phyloP scores from a whole-genome alignment of 2,113 vertebrate species.

The Menura novaehollandiae region DNA sequence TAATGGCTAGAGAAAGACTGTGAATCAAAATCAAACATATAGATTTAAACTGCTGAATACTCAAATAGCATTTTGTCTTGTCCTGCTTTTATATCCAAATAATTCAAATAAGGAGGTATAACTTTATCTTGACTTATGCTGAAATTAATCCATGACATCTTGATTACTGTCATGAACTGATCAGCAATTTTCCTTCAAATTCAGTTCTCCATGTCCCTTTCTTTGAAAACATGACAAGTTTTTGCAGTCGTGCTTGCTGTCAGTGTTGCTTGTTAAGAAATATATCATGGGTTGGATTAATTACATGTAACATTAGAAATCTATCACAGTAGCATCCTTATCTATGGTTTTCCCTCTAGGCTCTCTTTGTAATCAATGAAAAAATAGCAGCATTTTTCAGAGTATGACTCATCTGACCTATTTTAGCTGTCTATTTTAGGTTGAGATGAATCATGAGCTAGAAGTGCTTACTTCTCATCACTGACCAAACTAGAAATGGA shows the following conservation, averaged over 20 bases:
- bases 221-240: neutral
- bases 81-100: neutral
- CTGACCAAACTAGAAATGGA: neutral
- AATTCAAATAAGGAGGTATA: neutral
- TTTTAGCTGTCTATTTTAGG: neutral
- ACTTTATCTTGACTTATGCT: neutral
- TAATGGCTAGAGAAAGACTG: neutral
- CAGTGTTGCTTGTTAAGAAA: neutral
- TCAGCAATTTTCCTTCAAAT: neutral
- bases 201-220: neutral
- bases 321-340: neutral
- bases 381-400: neutral
- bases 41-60: neutral
- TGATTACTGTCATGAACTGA: neutral
- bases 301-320: neutral
- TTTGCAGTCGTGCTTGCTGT: neutral
- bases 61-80: neutral
- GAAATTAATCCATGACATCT: neutral
- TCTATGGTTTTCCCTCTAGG: neutral
- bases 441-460: neutral
- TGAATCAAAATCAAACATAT: neutral
- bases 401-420: conserved; percentile 6
- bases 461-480: neutral
- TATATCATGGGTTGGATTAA: neutral
- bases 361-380: neutral